These are phyloP conservation scores for Papilio polytes DNA, from an alignment of 1,140 invertebrate species.

Conservation along the genomic window DNA sequence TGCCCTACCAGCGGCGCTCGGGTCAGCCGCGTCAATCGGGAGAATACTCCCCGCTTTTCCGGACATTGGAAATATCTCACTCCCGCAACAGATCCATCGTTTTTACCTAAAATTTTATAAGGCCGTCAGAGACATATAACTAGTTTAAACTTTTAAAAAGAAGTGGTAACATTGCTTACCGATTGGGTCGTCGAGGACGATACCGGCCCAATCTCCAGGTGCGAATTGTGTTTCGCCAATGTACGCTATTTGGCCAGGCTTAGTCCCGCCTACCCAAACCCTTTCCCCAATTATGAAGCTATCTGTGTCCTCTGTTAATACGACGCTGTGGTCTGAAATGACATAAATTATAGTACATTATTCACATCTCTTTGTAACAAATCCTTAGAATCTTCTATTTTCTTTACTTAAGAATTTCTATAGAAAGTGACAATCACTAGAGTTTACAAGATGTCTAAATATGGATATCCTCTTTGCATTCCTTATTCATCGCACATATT, in stretches of 20 bases:
- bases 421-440: conserved; percentile 64
- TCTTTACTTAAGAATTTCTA: conserved; percentile 47
- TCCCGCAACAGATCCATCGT: conserved; percentile 97
- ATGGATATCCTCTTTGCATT: conserved; percentile 64
- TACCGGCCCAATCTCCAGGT: conserved; percentile 97
- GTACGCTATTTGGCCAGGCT: conserved; percentile 97
- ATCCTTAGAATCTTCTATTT: background rate
- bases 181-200: conserved; percentile 96
- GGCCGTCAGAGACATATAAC: background rate
- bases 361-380: conserved; percentile 3
- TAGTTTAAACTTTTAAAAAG: background rate
- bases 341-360: conserved; percentile 47
- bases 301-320: conserved; percentile 95
- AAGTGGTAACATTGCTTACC: conserved; percentile 83
- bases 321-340: conserved; percentile 90
- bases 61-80: conserved; percentile 97
- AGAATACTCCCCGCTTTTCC: conserved; percentile 96
- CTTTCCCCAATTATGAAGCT: conserved; percentile 98
- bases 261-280: conserved; percentile 98
- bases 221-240: conserved; percentile 99
- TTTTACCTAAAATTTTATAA: conserved; percentile 90
- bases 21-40: conserved; percentile 94
- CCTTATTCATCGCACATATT: conserved; percentile 66
- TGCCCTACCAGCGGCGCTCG: conserved; percentile 85
- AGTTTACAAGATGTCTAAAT: conserved; percentile 61